Evolutionary conservation across 2,797 vertebrate genomes (phyloP).

Genomic region (Malacoctenus gilli): DNA sequence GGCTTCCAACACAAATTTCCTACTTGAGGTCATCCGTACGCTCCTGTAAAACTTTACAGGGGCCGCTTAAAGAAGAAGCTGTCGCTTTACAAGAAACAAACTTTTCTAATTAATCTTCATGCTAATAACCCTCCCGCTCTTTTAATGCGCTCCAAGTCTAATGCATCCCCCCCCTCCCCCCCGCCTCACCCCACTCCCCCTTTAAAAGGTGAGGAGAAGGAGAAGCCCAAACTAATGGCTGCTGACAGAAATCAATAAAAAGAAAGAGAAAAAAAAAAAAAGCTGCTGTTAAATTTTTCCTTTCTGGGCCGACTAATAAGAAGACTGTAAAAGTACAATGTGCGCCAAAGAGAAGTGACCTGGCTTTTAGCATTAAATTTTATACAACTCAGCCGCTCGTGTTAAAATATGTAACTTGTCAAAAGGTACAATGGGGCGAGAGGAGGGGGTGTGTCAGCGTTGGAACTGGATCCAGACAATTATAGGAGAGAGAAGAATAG

Average conservation of each 20-base stretch:
- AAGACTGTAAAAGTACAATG: slow-evolving; percentile 77
- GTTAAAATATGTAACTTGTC: slow-evolving; percentile 73
- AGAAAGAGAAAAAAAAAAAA: slow-evolving; percentile 81
- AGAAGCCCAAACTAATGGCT: slow-evolving; percentile 74
- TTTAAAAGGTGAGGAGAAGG: slow-evolving; percentile 68
- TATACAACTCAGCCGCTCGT: slow-evolving; percentile 63
- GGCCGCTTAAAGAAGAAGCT: slow-evolving; percentile 85
- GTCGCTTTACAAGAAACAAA: slow-evolving; percentile 84
- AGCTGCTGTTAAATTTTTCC: slow-evolving; percentile 72
- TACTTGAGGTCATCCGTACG: slow-evolving; percentile 92
- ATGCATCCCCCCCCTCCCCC: slow-evolving; percentile 59
- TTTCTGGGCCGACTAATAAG: slow-evolving; percentile 74
- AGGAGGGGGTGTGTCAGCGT: slow-evolving; percentile 46
- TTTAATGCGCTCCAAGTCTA: slow-evolving; percentile 64
- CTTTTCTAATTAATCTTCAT: slow-evolving; percentile 83
- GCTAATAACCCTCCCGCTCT: slow-evolving; percentile 74
- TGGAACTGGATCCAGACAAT: slow-evolving; percentile 34
- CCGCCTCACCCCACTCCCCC: too few relatives aligned
- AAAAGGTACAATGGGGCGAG: slow-evolving; percentile 54
- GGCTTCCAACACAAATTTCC: slow-evolving; percentile 91
- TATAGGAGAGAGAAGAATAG: slow-evolving; percentile 26
- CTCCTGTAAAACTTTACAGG: slow-evolving; percentile 95
- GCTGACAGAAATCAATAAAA: slow-evolving; percentile 80
- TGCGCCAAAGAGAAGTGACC: slow-evolving; percentile 72
- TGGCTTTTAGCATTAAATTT: slow-evolving; percentile 69